phyloP scores from a whole-genome alignment of 2,113 vertebrate species.

The Elanoides forficatus region DNA sequence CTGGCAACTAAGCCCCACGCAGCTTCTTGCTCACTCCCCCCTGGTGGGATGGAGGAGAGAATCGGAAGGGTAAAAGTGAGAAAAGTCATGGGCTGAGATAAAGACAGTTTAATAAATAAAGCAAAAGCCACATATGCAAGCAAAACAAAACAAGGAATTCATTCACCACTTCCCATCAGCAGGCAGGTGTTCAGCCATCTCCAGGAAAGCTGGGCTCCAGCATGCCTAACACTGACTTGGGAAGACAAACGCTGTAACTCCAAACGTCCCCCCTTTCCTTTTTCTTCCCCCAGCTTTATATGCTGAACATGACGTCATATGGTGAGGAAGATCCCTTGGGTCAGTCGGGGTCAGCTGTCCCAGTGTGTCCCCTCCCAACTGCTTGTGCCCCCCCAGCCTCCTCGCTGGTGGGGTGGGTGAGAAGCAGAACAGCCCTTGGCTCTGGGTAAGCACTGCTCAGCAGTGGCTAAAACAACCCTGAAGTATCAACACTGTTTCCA shows the following conservation, averaged over 20 bases:
- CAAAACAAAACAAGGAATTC: neutral
- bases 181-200: neutral
- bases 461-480: neutral
- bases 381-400: neutral
- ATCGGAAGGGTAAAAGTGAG: neutral
- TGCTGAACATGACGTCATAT: neutral
- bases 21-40: neutral
- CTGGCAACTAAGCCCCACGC: neutral
- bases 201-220: neutral
- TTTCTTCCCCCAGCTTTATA: neutral
- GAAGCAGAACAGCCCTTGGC: neutral
- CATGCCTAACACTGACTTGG: accelerated
- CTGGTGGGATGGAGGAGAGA: too few species aligned
- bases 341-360: neutral
- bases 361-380: neutral
- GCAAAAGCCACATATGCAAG: neutral
- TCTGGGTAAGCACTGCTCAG: neutral
- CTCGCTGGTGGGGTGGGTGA: neutral
- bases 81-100: neutral
- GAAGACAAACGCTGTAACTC: neutral
- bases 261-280: neutral
- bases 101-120: neutral
- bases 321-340: neutral
- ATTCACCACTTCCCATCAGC: neutral
- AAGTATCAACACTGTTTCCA: neutral